A percentile compares a stretch with the other conserved stretches of the same genome.
Conservation (phyloP, 2,113 vertebrate species). For the Meriones unguiculatus region DNA sequence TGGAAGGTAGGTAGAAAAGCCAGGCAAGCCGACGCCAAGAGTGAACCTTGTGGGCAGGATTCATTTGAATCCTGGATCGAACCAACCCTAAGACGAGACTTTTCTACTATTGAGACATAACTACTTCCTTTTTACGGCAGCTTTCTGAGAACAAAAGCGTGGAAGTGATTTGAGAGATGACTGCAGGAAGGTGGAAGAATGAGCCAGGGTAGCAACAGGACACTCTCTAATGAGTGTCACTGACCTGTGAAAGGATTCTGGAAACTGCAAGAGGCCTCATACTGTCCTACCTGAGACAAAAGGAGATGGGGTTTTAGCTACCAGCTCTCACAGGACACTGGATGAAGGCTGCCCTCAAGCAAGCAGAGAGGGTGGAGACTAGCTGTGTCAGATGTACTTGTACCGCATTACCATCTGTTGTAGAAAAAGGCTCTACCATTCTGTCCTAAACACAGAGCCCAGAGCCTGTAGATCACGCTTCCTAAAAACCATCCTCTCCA, state of each 20-base stretch:
- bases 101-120: not conserved
- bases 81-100: not conserved
- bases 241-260: not conserved
- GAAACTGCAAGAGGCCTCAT: not conserved
- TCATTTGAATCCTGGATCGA: not conserved
- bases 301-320: not conserved
- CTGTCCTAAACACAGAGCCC: no score
- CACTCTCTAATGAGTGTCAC: no score
- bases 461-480: accelerated
- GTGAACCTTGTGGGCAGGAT: accelerated
- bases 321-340: not conserved
- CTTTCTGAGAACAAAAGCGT: not conserved
- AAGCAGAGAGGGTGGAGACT: accelerated
- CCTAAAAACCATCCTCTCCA: not conserved
- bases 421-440: not conserved
- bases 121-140: not conserved
- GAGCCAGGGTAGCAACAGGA: not conserved
- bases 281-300: no score
- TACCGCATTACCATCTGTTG: accelerated
- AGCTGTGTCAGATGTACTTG: accelerated
- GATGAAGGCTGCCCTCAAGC: not conserved
- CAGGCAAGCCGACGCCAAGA: not conserved
- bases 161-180: not conserved
- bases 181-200: not conserved
- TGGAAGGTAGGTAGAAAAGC: not conserved